Base-by-base conservation (phyloP, 2,888 invertebrate genomes). In the Campoletis raptor region DNA sequence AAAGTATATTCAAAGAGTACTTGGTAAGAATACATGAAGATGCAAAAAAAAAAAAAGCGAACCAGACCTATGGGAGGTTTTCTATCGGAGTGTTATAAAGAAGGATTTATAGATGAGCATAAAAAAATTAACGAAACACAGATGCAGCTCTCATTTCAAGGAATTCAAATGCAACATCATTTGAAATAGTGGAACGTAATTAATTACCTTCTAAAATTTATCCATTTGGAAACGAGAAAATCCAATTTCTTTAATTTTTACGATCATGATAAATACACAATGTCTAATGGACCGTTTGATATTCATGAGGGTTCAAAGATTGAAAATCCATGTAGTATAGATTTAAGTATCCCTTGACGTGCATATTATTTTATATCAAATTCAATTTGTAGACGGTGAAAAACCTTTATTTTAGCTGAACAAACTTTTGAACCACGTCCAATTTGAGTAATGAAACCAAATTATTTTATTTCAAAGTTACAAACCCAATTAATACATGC, bases 1-100 rank as follows among this genome's bases (percentile, higher is more conserved):
- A 74, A 82, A 72, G 73, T 79, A 64, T 61, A 74, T 67, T 48
- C 69, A 79, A 74, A 64, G 67, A 74, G 74, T 69, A 45, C 79
- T 78, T 67, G 45, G 30, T 18, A 18, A 64, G 52, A 70, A 81
- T 64, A 40, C 30, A 61, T 54, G n/a, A 42, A 57, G 57, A 18
- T 15, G 18, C 18, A 18, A 64, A 45, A 37, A 57, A 64, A 45
- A 37, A 57, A 69, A 69, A 21, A 67, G 40, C 61, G n/a, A 78
- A 45, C 45, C 7, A 64, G 52, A 64, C 21, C 24, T 45, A 21
- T 18, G 10, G 12, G n/a, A 37, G 24, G 30, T 57, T 57, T 61
- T 77, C 21, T 66, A 57, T 57, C 37, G 42, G 42, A 30, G 48
- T n/a, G 48, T 72, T 37, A 69, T 30, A 79, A 36, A 48, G 40